Evolutionary conservation across 2,797 vertebrate genomes (phyloP), one percentile per base, ranked within the genome.

Genomic region (Pangasius sanitwongsei): DNA sequence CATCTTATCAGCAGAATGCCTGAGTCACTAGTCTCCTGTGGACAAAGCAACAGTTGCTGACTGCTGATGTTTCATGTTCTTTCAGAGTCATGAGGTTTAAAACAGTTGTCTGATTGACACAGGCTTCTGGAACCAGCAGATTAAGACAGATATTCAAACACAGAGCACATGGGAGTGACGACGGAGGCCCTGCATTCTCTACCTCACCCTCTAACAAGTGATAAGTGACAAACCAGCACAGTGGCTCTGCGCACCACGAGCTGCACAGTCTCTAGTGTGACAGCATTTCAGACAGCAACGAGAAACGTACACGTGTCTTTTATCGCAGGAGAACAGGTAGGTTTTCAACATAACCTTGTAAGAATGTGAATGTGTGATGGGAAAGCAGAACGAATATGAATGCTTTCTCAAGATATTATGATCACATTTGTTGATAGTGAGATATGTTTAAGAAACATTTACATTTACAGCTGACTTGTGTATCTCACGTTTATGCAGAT

Each of bases 21-120:
- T 93, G 92, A 95, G 95, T 95, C 53, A 94, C 83, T 65, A 91
- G 89, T 87, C 16, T 88, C 65, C 75, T 82, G 50, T 78, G 15
- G 61, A 80, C 78, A 78, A 72, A 81, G 70, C 87, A n/a, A 48
- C 72, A 69, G 83, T 75, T 78, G 70, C 55, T 75, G 48, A 91
- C 77, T 81, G 88, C 69, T 78, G 88, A 23, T 87, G 48, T 92
- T 92, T 94, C 92, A 88, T 87, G 92, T 93, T 91, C 25, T 86
- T 69, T 88, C 83, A 69, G 75, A 63, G 88, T 28, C 80, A 77
- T 80, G 87, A 85, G 31, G 83, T 87, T 91, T 92, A 92, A 65
- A 93, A 91, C 92, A 93, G 93, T 91, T 88, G 69, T 77, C 61
- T 63, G 89, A 87, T 88, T 83, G 86, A 59, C 65, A 87, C 90